These are phyloP conservation scores for Scolopax bukidnonensis DNA, from an alignment of 2,797 vertebrate species.

Conservation along the genomic window DNA sequence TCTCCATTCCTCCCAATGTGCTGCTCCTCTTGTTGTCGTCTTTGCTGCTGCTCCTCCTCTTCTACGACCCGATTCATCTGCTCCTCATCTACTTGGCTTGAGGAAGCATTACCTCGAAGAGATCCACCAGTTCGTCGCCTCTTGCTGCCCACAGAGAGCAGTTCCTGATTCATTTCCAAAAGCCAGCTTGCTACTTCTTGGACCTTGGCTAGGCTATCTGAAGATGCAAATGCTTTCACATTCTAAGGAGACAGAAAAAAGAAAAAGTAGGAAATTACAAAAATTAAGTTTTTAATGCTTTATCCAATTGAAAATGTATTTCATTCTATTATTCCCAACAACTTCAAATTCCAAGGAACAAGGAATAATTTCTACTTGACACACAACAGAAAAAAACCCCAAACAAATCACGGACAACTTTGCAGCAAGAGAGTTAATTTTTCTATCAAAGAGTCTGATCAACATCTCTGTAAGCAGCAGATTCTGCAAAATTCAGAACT, in stretches of 20 bases:
- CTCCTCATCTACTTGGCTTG: constrained; percentile 89
- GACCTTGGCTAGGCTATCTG: constrained; percentile 99
- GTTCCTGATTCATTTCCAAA: constrained; percentile 99
- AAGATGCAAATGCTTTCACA: constrained; percentile 97
- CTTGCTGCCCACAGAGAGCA: constrained; percentile 99
- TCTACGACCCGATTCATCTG: constrained; percentile 93
- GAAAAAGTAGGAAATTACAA: not conserved
- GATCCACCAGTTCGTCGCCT: constrained; percentile 91
- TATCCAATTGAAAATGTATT: not conserved
- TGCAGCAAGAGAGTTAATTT: not conserved
- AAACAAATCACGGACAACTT: not conserved
- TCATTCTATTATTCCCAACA: not conserved
- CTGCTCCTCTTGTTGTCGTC: constrained; percentile 76
- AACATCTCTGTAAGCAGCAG: not conserved
- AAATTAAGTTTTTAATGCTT: not conserved
- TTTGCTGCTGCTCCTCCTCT: constrained; percentile 88
- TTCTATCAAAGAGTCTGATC: not conserved
- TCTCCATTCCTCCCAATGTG: constrained; percentile 79
- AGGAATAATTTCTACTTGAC: not conserved
- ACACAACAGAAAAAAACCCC: not conserved
- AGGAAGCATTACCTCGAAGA: constrained; percentile 94
- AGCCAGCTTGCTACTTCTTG: constrained; percentile 99
- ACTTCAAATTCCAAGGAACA: not conserved
- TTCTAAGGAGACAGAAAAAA: constrained; percentile 82
- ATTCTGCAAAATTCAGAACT: not conserved